A percentile compares a stretch with the other conserved stretches of the same genome.
phyloP scores from a whole-genome alignment of 30 jellyfish, hydroid and myxozoan genomes.

The Chironex yamaguchii region DNA sequence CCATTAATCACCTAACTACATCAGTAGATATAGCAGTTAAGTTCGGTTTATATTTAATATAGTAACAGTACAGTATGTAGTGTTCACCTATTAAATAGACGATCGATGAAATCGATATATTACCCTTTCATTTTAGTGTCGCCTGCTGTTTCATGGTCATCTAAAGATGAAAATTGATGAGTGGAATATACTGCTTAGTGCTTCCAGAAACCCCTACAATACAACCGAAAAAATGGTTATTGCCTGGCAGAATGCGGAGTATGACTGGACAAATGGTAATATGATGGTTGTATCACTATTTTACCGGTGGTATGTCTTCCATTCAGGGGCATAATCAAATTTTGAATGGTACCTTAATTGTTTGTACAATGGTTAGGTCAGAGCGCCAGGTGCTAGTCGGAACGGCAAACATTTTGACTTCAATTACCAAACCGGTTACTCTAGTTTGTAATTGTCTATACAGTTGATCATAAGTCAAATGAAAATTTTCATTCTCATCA shows the following conservation, averaged over 20 bases:
- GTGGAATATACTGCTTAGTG: slow-evolving; percentile 76
- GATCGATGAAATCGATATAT: background rate
- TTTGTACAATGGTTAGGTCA: too few relatives aligned
- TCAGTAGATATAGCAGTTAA: background rate
- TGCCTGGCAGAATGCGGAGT: slow-evolving; percentile 81
- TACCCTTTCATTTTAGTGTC: slow-evolving; percentile 26
- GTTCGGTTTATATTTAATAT: too few relatives aligned
- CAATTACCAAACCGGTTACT: too few relatives aligned
- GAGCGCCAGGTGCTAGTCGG: too few relatives aligned
- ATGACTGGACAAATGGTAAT: slow-evolving; percentile 95
- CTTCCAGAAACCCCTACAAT: slow-evolving; percentile 93
- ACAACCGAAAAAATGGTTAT: slow-evolving; percentile 89
- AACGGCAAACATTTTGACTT: too few relatives aligned
- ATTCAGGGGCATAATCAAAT: too few relatives aligned
- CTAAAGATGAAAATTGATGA: slow-evolving; percentile 65
- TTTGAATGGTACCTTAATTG: too few relatives aligned
- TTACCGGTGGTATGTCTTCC: too few relatives aligned
- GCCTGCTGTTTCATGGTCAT: slow-evolving; percentile 88
- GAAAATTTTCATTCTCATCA: too few relatives aligned
- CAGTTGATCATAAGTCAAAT: too few relatives aligned
- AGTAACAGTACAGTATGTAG: background rate
- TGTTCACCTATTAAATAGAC: background rate
- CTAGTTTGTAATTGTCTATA: too few relatives aligned
- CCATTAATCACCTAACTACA: background rate
- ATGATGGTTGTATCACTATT: too few relatives aligned